phyloP scores from a whole-genome alignment of 2,113 vertebrate genomes.

The Illadopsis cleaveri region DNA sequence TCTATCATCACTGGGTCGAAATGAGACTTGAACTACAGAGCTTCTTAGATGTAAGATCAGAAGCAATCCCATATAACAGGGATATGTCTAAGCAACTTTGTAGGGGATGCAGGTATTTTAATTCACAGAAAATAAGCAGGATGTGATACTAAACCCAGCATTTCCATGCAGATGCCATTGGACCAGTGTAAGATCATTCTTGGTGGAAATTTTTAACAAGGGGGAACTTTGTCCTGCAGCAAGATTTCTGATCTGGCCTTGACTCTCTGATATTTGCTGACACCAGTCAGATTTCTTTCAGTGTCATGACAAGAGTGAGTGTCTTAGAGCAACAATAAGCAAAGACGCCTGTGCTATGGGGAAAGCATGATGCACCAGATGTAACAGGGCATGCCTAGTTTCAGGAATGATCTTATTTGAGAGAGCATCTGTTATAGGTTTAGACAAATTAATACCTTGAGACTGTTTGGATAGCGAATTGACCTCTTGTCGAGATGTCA shows the following conservation, averaged over 20 bases:
- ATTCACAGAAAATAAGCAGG: neutral
- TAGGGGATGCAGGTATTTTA: neutral
- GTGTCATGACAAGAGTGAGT: neutral
- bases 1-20: neutral
- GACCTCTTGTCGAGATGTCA: neutral
- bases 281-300: constrained; percentile 19
- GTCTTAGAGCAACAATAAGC: neutral
- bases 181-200: neutral
- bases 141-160: neutral
- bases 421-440: neutral
- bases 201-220: neutral
- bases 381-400: neutral
- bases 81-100: neutral
- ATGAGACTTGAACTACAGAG: neutral
- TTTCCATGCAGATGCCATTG: neutral
- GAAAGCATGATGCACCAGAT: neutral
- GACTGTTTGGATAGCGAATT: neutral
- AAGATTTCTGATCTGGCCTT: constrained; percentile 20
- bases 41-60: neutral
- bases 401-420: neutral
- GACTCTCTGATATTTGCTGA: constrained; percentile 17
- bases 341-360: neutral
- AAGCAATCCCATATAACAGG: neutral
- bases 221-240: constrained; percentile 13
- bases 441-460: neutral